These are phyloP conservation scores for Heliconius eleuchia DNA, from an alignment of 1,140 invertebrate genomes.

Conservation along the genomic window DNA sequence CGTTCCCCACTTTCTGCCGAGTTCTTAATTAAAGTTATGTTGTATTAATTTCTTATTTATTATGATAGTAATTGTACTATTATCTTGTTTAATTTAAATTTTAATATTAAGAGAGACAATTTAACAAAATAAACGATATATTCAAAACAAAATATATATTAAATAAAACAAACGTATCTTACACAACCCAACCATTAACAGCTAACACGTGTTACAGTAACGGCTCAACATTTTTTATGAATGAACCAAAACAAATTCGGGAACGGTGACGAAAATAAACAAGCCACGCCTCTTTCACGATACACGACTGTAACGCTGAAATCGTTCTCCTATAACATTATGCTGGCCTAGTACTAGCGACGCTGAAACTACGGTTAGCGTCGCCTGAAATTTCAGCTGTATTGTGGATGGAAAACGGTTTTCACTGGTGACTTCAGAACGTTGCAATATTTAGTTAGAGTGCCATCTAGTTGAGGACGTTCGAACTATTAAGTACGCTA, in stretches of 20 bases:
- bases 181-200: background rate
- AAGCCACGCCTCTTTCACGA: slow-evolving; percentile 34
- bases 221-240: slow-evolving; percentile 12
- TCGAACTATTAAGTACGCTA: background rate
- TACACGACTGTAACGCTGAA: slow-evolving; percentile 52
- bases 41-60: too few species aligned
- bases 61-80: too few species aligned
- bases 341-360: slow-evolving; percentile 60
- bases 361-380: slow-evolving; percentile 67
- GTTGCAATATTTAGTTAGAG: background rate
- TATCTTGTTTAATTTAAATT: too few species aligned
- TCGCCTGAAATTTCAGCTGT: slow-evolving; percentile 55
- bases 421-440: slow-evolving; percentile 25
- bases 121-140: too few species aligned
- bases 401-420: slow-evolving; percentile 23
- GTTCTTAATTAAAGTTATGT: too few species aligned
- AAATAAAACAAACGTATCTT: too few species aligned
- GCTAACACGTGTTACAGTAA: background rate
- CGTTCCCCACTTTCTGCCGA: too few species aligned
- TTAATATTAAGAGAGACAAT: too few species aligned
- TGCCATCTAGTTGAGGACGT: slow-evolving; percentile 26
- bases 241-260: slow-evolving; percentile 13
- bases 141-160: too few species aligned
- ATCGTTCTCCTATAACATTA: slow-evolving; percentile 41
- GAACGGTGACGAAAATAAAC: slow-evolving; percentile 30